These are phyloP conservation scores for Candoia aspera DNA, from an alignment of 2,113 vertebrate genomes.

Conservation along the genomic window DNA sequence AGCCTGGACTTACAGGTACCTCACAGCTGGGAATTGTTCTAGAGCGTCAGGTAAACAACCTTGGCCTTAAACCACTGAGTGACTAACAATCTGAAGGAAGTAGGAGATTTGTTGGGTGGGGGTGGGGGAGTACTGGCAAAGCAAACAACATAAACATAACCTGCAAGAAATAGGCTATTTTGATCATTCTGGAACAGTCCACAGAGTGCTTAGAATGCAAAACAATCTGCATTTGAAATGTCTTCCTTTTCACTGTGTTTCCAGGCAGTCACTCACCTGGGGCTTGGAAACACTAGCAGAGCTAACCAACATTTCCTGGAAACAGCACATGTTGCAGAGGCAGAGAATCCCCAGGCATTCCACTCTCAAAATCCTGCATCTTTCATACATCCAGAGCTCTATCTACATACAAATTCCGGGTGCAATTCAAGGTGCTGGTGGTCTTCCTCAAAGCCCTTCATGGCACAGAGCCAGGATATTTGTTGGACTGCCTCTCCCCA, in stretches of 20 bases:
- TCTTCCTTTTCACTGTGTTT: background rate
- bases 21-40: background rate
- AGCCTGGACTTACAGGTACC: fast-evolving
- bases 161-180: constrained; percentile 41
- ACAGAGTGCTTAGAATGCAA: background rate
- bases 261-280: background rate
- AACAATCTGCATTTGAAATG: background rate
- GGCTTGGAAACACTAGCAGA: background rate
- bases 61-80: background rate
- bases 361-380: background rate
- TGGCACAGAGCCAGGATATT: background rate
- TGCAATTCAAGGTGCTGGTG: background rate
- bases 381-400: background rate
- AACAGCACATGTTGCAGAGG: background rate
- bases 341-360: background rate
- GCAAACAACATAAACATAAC: constrained; percentile 61
- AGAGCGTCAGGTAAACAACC: constrained; percentile 17
- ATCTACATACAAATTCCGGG: background rate
- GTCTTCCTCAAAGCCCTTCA: background rate
- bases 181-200: background rate
- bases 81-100: background rate
- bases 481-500: background rate
- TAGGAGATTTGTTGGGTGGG: background rate
- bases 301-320: background rate
- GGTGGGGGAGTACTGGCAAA: constrained; percentile 16